Conservation (phyloP, 2,113 vertebrate genomes). For the Gyps fulvus region DNA sequence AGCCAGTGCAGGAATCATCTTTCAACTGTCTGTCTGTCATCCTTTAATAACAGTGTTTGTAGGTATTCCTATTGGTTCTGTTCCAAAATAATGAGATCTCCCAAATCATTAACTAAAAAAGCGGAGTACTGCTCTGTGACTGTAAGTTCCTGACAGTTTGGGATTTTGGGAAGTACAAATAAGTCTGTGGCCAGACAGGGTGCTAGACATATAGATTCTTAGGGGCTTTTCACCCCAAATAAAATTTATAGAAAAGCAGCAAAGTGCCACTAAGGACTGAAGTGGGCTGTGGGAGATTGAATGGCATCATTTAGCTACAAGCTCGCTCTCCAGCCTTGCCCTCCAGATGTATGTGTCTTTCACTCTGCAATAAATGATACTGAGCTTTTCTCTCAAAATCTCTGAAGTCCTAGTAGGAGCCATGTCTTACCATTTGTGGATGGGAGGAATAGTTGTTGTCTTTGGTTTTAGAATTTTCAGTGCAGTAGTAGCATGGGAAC, state of each 20-base stretch:
- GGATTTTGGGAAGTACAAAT: neutral
- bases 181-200: neutral
- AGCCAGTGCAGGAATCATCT: neutral
- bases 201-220: neutral
- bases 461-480: neutral
- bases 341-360: neutral
- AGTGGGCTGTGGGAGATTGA: neutral
- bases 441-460: neutral
- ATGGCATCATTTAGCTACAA: neutral
- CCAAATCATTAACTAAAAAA: neutral
- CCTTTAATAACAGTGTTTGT: neutral
- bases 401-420: neutral
- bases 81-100: neutral
- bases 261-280: neutral
- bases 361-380: neutral
- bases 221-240: neutral
- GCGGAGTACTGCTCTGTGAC: neutral
- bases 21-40: neutral
- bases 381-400: neutral
- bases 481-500: neutral
- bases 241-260: neutral
- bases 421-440: neutral
- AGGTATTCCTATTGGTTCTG: neutral
- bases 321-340: neutral
- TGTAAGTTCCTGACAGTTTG: neutral